Conservation (phyloP, 2,888 invertebrate genomes). For the Cantharis rufa region DNA sequence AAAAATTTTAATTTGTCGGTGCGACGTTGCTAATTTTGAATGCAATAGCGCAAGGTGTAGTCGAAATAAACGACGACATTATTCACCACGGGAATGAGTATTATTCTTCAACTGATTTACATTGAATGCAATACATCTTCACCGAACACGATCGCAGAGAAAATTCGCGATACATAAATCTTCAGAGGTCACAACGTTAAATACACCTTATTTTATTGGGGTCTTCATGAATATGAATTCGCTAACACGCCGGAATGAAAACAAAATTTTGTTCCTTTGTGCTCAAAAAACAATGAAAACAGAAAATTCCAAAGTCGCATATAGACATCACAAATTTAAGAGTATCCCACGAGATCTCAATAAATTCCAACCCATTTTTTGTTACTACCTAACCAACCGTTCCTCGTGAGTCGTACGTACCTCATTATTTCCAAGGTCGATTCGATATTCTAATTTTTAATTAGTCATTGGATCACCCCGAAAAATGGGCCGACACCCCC, state of each 20-base stretch:
- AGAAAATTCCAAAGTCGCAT: slow-evolving; percentile 17
- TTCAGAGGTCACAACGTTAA: slow-evolving; percentile 44
- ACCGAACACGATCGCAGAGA: slow-evolving; percentile 47
- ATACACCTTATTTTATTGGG: slow-evolving; percentile 50
- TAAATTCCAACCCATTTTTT: slow-evolving; percentile 4
- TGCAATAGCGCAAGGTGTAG: slow-evolving; percentile 20
- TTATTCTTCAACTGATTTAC: slow-evolving; percentile 52
- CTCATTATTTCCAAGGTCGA: not conserved
- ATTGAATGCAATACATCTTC: slow-evolving; percentile 55
- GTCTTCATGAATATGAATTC: slow-evolving; percentile 51
- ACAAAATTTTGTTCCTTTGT: slow-evolving; percentile 28
- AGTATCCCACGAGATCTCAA: slow-evolving; percentile 4
- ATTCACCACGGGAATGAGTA: slow-evolving; percentile 48
- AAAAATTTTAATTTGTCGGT: not conserved
- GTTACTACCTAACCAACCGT: not conserved
- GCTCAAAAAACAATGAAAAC: slow-evolving; percentile 37
- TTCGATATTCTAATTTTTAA: not conserved
- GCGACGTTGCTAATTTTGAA: slow-evolving; percentile 15
- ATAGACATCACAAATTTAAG: slow-evolving; percentile 26
- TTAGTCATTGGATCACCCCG: not conserved
- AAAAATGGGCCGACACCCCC: not conserved
- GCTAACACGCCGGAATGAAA: slow-evolving; percentile 29
- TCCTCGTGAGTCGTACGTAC: not conserved
- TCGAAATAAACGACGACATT: slow-evolving; percentile 47
- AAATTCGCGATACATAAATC: slow-evolving; percentile 52